These are phyloP conservation scores for Orthochromis malagaraziensis DNA, from an alignment of 2,113 vertebrate species.

Conservation along the genomic window DNA sequence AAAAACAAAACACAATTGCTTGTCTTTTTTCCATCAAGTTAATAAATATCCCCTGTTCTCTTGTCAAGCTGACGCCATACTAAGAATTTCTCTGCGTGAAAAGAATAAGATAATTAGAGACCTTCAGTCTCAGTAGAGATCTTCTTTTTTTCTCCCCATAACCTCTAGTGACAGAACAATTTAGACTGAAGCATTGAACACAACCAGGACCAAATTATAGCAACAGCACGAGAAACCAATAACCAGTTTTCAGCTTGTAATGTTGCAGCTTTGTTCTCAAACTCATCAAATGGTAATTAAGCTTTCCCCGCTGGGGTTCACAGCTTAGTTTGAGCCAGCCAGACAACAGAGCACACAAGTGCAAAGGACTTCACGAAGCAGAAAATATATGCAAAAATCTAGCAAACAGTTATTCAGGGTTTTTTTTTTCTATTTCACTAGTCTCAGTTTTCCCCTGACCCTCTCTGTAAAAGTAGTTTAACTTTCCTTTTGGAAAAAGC, in stretches of 20 bases:
- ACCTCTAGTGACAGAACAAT: constrained; percentile 60
- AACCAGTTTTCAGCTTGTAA: constrained; percentile 59
- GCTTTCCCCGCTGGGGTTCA: constrained; percentile 2
- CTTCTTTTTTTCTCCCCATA: constrained; percentile 6
- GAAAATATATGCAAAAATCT: not conserved
- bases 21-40: not conserved
- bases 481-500: constrained; percentile 18
- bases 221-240: constrained; percentile 42
- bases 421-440: not conserved
- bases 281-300: constrained; percentile 61
- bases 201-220: constrained; percentile 50
- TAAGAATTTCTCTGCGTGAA: not conserved
- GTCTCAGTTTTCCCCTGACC: not conserved
- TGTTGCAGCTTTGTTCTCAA: constrained; percentile 39
- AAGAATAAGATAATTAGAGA: constrained; percentile 46
- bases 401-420: not conserved
- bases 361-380: not conserved
- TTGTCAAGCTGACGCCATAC: not conserved
- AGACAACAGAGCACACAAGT: not conserved
- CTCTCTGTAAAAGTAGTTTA: not conserved
- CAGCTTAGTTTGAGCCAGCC: not conserved
- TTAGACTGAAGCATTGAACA: constrained; percentile 56
- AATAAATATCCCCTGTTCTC: constrained; percentile 6
- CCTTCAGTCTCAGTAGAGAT: not conserved
- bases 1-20: not conserved